Percentiles rank a stretch among this genome's conserved stretches.
phyloP scores from a whole-genome alignment of 2,888 invertebrate species.

The Aleiodes testaceus region DNA sequence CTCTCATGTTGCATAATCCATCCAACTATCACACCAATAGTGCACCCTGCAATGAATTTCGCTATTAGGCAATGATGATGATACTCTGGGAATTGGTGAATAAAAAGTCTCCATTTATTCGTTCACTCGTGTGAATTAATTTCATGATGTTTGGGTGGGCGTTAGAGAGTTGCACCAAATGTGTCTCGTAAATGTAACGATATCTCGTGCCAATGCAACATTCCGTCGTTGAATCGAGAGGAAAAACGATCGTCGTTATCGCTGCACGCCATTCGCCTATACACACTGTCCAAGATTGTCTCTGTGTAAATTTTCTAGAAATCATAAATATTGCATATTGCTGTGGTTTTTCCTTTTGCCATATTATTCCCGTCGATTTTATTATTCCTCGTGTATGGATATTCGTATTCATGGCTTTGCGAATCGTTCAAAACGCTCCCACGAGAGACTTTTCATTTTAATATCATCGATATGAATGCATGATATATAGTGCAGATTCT shows the following conservation, averaged over 20 bases:
- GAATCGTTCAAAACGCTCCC: constrained; percentile 2
- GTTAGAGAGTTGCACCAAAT: constrained; percentile 20
- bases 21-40: too few relatives aligned
- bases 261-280: too few relatives aligned
- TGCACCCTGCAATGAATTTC: too few relatives aligned
- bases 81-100: neutral
- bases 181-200: constrained; percentile 10
- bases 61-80: neutral
- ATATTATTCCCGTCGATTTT: neutral
- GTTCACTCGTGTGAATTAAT: constrained; percentile 1
- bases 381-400: neutral
- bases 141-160: neutral
- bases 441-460: constrained; percentile 10
- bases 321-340: constrained; percentile 10
- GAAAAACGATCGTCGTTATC: constrained; percentile 11
- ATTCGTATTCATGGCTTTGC: neutral
- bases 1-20: too few relatives aligned
- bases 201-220: constrained; percentile 19
- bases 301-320: neutral
- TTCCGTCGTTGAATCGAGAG: constrained; percentile 5
- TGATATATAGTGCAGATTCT: neutral
- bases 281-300: too few relatives aligned
- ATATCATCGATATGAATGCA: neutral
- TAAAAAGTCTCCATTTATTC: neutral
- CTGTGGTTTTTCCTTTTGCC: neutral